Evolutionary conservation across 2,888 invertebrate genomes (phyloP).

Genomic region (Patella caerulea): DNA sequence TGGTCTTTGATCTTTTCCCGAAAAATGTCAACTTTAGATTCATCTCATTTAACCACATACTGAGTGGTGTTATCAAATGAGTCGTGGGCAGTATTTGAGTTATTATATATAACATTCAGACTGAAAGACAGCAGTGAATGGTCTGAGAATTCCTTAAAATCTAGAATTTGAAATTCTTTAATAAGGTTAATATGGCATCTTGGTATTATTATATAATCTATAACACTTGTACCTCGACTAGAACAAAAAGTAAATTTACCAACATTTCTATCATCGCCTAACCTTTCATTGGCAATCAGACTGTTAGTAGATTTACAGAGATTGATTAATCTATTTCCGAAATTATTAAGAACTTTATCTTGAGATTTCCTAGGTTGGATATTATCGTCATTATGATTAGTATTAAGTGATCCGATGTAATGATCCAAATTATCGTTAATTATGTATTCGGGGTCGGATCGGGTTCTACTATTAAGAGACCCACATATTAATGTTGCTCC

Average conservation of each 20-base stretch:
- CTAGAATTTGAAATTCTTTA: constrained; percentile 12
- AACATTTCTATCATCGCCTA: constrained; percentile 14
- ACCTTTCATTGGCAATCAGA: constrained; percentile 20
- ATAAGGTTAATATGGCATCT: background rate
- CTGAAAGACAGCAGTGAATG: background rate
- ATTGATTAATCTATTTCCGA: constrained; percentile 14
- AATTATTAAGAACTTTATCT: constrained; percentile 11
- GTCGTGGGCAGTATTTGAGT: no score
- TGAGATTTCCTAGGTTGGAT: background rate
- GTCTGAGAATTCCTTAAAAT: constrained; percentile 12
- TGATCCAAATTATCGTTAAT: background rate
- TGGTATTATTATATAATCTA: constrained; percentile 20
- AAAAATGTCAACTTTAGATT: background rate
- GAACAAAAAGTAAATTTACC: constrained; percentile 15
- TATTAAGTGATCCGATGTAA: no score
- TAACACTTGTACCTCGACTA: constrained; percentile 13
- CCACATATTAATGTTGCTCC: background rate
- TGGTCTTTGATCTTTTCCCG: background rate
- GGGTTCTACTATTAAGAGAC: background rate
- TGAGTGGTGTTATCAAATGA: no score
- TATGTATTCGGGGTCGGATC: background rate
- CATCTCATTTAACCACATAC: background rate
- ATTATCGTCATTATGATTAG: background rate
- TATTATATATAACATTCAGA: background rate
- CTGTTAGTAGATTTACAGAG: constrained; percentile 18